A percentile compares a stretch with the other conserved stretches of the same genome.
Conservation (phyloP, 2,797 vertebrate species). For the Enteromius viviparus region DNA sequence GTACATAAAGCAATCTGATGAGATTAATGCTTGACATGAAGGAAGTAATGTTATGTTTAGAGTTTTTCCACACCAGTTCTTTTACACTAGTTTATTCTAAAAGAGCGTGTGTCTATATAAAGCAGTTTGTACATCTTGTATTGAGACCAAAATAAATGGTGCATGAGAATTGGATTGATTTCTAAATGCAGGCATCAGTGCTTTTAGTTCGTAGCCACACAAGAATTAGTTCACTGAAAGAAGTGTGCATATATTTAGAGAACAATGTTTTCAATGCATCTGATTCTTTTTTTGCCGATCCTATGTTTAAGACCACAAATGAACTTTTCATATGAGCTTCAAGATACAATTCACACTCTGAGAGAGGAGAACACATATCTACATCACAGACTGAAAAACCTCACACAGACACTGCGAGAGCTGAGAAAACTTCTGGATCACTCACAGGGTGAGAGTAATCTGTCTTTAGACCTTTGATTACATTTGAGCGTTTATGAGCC, state of each 20-base stretch:
- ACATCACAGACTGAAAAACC: slow-evolving; percentile 75
- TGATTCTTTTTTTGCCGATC: slow-evolving; percentile 52
- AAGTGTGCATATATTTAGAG: slow-evolving; percentile 5
- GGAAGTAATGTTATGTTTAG: background rate
- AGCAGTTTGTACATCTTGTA: background rate
- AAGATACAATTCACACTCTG: slow-evolving; percentile 75
- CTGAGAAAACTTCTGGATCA: slow-evolving; percentile 73
- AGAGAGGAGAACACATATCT: slow-evolving; percentile 74
- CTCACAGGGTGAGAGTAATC: slow-evolving; percentile 67
- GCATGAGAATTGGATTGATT: slow-evolving; percentile 61
- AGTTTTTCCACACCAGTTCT: background rate
- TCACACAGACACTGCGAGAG: slow-evolving; percentile 74
- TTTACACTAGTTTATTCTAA: background rate
- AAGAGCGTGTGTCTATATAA: background rate
- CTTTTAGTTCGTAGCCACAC: background rate
- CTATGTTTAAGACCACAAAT: slow-evolving; percentile 53
- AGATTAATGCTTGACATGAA: background rate
- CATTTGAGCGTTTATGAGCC: background rate
- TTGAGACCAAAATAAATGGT: slow-evolving; percentile 45
- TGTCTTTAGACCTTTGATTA: background rate
- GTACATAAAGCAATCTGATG: background rate
- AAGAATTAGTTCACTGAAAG: slow-evolving; percentile 43
- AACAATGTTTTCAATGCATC: slow-evolving; percentile 47
- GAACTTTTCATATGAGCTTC: slow-evolving; percentile 72
- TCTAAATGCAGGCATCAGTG: slow-evolving; percentile 49